Conservation (phyloP, 2,888 invertebrate species). For the Nasonovia ribisnigri region DNA sequence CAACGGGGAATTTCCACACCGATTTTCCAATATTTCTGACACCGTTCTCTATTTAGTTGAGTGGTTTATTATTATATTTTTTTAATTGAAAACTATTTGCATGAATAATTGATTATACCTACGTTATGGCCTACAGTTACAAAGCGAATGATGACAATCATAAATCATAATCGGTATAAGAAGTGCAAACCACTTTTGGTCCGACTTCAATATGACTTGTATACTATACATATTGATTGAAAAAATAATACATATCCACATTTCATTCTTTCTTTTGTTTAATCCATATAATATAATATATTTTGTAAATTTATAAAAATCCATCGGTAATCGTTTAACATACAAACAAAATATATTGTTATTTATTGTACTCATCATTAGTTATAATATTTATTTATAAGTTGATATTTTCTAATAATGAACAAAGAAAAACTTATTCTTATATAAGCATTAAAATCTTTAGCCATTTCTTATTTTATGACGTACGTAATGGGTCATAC, state of each 20-base stretch:
- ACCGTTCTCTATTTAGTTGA: background rate
- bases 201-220: background rate
- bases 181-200: too few species aligned
- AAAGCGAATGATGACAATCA: background rate
- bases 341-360: background rate
- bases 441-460: background rate
- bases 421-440: background rate
- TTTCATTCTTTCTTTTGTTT: background rate
- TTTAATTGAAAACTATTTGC: background rate
- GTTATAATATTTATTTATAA: background rate
- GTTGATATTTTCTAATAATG: background rate
- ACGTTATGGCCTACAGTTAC: background rate
- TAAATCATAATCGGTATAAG: background rate
- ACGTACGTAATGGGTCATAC: background rate
- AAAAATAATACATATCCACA: background rate
- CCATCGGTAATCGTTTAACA: background rate
- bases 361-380: background rate
- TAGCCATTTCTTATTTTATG: background rate
- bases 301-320: background rate
- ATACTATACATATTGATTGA: background rate
- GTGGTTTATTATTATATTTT: background rate
- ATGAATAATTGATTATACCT: background rate
- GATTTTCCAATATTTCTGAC: too few species aligned
- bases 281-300: background rate
- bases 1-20: too few species aligned